These are phyloP conservation scores for Heterocephalus glaber DNA, from an alignment of 2,113 vertebrate genomes.

Conservation along the genomic window DNA sequence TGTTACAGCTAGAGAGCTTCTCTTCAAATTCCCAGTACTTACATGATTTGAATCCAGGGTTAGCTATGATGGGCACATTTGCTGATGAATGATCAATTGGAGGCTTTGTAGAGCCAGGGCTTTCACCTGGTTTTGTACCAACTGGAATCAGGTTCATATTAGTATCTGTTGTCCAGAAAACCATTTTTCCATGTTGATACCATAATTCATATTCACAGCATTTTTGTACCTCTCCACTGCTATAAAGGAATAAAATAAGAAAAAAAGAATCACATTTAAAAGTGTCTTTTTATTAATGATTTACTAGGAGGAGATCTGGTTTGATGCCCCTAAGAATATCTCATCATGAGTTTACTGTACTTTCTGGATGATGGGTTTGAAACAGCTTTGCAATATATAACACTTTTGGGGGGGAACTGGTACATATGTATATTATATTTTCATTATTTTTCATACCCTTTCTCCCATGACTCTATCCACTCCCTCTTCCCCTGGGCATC, in stretches of 20 bases:
- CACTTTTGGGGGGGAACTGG: background rate
- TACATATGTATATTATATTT: background rate
- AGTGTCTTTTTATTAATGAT: background rate
- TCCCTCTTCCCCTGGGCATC: background rate
- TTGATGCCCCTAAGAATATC: background rate
- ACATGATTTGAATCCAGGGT: background rate
- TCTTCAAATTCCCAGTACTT: background rate
- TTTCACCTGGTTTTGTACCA: background rate
- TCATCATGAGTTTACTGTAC: background rate
- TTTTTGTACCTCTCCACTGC: background rate
- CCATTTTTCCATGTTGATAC: background rate
- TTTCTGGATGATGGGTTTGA: background rate
- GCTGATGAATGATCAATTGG: background rate
- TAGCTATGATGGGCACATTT: background rate
- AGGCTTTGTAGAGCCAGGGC: background rate
- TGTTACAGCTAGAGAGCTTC: background rate
- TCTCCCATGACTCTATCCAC: background rate
- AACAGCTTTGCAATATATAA: background rate
- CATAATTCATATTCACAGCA: background rate
- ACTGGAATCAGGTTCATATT: background rate
- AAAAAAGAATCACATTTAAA: background rate
- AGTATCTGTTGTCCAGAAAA: background rate
- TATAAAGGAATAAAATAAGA: background rate
- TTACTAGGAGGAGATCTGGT: background rate
- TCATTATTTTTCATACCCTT: background rate